phyloP scores from a whole-genome alignment of 37 sponge, comb jelly and placozoan genomes.

The Aphrocallistes beatrix region DNA sequence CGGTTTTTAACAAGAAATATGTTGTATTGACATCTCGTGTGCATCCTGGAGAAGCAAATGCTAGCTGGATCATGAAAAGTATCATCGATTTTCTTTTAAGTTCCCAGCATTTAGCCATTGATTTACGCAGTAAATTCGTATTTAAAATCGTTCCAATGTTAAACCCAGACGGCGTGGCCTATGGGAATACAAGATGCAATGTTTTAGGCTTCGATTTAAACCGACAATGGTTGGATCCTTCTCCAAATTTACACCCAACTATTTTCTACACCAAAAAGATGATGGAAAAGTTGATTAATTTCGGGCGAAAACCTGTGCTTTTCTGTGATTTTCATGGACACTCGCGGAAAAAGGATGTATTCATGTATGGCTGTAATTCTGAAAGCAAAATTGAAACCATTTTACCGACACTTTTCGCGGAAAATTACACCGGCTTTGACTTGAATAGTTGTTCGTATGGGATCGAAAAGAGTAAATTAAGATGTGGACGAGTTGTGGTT shows the following conservation, averaged over 20 bases:
- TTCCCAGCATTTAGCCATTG: constrained; percentile 39
- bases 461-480: not conserved
- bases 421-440: not conserved
- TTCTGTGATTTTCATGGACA: constrained; percentile 17
- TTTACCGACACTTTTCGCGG: not conserved
- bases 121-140: constrained; percentile 49
- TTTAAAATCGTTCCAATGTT: constrained; percentile 88
- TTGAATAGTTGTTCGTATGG: not conserved
- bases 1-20: constrained; percentile 14
- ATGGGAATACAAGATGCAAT: constrained; percentile 69
- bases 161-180: constrained; percentile 92
- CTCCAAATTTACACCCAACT: constrained; percentile 54
- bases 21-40: constrained; percentile 52
- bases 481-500: not conserved
- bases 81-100: constrained; percentile 32
- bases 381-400: not conserved
- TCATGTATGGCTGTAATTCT: constrained; percentile 9
- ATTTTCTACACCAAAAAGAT: constrained; percentile 52
- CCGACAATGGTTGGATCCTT: constrained; percentile 50
- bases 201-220: constrained; percentile 74
- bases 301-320: not conserved
- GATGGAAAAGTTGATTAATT: constrained; percentile 31
- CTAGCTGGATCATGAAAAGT: constrained; percentile 72
- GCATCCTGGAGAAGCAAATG: constrained; percentile 71
- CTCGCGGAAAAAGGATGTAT: not conserved